Percentiles rank a stretch among this genome's conserved stretches.
Evolutionary conservation across 2,888 invertebrate genomes (phyloP).

Genomic region (Drosophila maculinotata): DNA sequence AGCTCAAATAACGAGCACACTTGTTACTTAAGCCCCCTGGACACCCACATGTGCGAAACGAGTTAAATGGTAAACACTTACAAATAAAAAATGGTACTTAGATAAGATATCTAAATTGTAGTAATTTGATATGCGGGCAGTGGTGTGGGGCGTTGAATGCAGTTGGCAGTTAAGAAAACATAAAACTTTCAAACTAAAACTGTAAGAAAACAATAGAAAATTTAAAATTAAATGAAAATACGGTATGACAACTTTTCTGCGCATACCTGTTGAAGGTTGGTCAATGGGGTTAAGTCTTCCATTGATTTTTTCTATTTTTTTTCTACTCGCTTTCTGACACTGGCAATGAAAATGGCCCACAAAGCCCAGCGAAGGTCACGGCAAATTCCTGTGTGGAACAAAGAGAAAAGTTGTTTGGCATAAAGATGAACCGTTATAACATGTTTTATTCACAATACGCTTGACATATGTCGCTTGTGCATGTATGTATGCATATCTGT

Average conservation of each 20-base stretch:
- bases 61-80: slow-evolving; percentile 35
- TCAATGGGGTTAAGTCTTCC: slow-evolving; percentile 79
- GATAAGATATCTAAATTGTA: slow-evolving; percentile 28
- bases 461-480: slow-evolving; percentile 12
- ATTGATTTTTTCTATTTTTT: slow-evolving; percentile 69
- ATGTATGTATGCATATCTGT: background rate
- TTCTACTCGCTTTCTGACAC: slow-evolving; percentile 32
- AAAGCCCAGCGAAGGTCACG: slow-evolving; percentile 67
- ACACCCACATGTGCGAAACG: background rate
- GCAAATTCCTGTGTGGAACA: slow-evolving; percentile 38
- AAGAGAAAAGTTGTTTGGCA: slow-evolving; percentile 11
- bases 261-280: slow-evolving; percentile 76
- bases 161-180: slow-evolving; percentile 43
- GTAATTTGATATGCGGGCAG: slow-evolving; percentile 37
- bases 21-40: background rate
- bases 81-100: slow-evolving; percentile 31
- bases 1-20: slow-evolving; percentile 1
- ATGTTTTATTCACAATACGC: slow-evolving; percentile 1
- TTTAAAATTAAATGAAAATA: slow-evolving; percentile 22
- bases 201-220: slow-evolving; percentile 45
- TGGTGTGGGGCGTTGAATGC: slow-evolving; percentile 11
- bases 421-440: background rate
- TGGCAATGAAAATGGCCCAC: slow-evolving; percentile 61
- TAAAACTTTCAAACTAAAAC: slow-evolving; percentile 53
- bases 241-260: slow-evolving; percentile 8